A percentile compares a stretch with the other conserved stretches of the same genome.
Evolutionary conservation across 2,888 invertebrate species (phyloP).

Genomic region (Lutraria lutraria): DNA sequence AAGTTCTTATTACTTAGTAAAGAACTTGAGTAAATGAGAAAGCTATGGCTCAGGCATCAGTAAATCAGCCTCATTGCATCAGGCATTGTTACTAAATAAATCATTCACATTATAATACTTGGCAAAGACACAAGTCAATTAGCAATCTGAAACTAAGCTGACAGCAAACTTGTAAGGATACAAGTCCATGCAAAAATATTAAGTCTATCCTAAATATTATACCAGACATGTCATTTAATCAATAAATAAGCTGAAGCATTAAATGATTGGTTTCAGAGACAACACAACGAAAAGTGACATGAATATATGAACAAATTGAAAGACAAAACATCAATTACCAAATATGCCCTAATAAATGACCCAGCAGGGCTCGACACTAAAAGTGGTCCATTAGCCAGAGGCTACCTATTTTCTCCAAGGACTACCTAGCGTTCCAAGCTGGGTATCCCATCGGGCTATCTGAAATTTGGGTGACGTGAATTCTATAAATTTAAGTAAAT

Average conservation of each 20-base stretch:
- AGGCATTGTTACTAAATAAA: background rate
- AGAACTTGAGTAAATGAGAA: background rate
- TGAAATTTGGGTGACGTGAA: too few species aligned
- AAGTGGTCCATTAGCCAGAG: too few species aligned
- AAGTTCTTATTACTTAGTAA: background rate
- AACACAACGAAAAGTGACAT: background rate
- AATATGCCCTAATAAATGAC: too few species aligned
- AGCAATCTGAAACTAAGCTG: slow-evolving; percentile 21
- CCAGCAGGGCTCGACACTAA: too few species aligned
- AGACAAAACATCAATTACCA: background rate
- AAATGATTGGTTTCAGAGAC: background rate
- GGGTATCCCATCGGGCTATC: too few species aligned
- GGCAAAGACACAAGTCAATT: slow-evolving; percentile 40
- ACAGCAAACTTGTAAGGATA: slow-evolving; percentile 13
- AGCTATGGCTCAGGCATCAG: background rate
- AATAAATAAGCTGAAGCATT: background rate
- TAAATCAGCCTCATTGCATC: background rate
- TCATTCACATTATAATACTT: background rate
- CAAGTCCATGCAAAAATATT: background rate
- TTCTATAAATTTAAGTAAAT: too few species aligned
- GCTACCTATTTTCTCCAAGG: too few species aligned
- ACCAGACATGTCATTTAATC: slow-evolving; percentile 11
- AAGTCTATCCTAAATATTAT: slow-evolving; percentile 7
- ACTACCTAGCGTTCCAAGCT: too few species aligned
- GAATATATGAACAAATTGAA: background rate